Base-by-base conservation (phyloP, 2,113 vertebrate species). In the Centropus bengalensis region DNA sequence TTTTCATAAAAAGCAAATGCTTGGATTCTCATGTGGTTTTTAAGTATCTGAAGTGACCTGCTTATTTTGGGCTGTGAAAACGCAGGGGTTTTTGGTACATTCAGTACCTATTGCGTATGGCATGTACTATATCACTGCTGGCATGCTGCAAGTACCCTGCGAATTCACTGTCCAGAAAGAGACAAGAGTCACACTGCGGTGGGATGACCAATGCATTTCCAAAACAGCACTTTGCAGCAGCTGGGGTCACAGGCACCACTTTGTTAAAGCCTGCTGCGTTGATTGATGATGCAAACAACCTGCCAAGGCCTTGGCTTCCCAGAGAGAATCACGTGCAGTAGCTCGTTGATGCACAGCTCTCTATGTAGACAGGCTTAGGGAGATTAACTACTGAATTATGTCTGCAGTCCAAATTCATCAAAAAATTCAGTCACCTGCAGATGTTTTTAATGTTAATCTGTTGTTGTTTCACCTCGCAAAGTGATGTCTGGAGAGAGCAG, bases 321-420 rank as follows among this genome's bases (percentile, higher is more conserved):
- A 4, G 32, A 22, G 69, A 82, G 81, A 75, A 83, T 36, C 89
- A 83, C 3, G 0, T 67, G 33, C 88, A 71, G 74, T 9, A 89
- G 60, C 51, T 17, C 40, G 63, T 4, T 66, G 40, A 86, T 33
- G 69, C 91, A 91, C 86, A 89, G 55, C 47, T 92, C 77, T n/a
- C 45, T 62, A 45, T 16, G 32, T 56, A 80, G 58, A 73, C 71
- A 88, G 77, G 38, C 12, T 88, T 15, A 82, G 70, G 33, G 49
- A 86, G 63, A 83, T 92, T 80, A 89, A 89, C 51, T 45, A 73
- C 45, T 83, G 68, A 93, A 94, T 77, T 77, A 94, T 9, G 36
- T 30, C 71, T 22, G 14, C 45, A 93, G 80, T 58, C 40, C 16
- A 33, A 79, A 93, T 87, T 44, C 70, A 85, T 91, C 47, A 75